These are phyloP conservation scores for Colossoma macropomum DNA, from an alignment of 2,113 vertebrate genomes.

Conservation along the genomic window DNA sequence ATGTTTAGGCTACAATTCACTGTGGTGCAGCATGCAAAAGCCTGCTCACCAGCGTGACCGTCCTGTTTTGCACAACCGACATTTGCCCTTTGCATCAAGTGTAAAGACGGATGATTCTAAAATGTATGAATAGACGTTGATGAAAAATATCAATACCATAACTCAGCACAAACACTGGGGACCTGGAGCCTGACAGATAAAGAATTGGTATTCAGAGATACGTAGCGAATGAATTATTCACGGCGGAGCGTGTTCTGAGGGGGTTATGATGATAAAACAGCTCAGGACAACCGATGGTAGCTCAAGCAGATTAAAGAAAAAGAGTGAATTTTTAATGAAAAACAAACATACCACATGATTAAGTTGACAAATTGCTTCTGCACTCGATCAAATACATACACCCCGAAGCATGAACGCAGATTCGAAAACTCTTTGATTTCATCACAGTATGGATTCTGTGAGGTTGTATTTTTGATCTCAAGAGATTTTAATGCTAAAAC, in stretches of 20 bases:
- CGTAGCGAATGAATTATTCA: slow-evolving; percentile 27
- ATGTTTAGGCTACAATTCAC: background rate
- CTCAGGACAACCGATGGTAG: background rate
- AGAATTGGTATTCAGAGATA: slow-evolving; percentile 33
- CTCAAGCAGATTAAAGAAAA: slow-evolving; percentile 1
- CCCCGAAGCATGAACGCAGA: background rate
- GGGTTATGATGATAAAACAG: background rate
- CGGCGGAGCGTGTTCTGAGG: background rate
- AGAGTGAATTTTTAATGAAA: background rate
- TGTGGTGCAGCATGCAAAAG: background rate
- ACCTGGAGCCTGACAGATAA: slow-evolving; percentile 43
- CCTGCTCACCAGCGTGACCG: background rate
- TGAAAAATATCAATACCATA: slow-evolving; percentile 18
- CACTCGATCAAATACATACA: background rate
- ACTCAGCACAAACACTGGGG: slow-evolving; percentile 11
- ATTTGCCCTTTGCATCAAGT: background rate
- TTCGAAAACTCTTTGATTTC: background rate
- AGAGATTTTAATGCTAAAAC: background rate
- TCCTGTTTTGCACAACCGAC: background rate
- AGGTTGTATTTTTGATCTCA: too few relatives aligned
- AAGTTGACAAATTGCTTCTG: background rate
- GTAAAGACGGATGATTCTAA: background rate
- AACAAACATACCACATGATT: slow-evolving; percentile 21
- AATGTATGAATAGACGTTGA: background rate
- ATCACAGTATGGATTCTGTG: background rate